Percentiles rank a stretch among this genome's conserved stretches.
These are phyloP conservation scores for Prosapia bicincta DNA, from an alignment of 2,888 invertebrate genomes.

Conservation along the genomic window DNA sequence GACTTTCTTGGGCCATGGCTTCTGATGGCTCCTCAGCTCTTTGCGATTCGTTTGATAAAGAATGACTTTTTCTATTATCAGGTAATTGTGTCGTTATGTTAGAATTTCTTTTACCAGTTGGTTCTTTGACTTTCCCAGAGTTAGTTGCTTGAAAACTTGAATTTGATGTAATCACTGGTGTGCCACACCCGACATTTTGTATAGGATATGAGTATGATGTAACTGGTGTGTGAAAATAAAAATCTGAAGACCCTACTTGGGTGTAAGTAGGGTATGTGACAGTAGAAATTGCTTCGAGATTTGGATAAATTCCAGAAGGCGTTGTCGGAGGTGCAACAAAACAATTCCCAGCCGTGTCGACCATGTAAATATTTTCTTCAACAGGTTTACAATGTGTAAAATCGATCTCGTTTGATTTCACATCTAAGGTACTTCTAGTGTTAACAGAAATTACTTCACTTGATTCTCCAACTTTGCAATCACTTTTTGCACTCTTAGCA, in stretches of 20 bases:
- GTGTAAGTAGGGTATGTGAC: background rate
- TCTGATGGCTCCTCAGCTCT: background rate
- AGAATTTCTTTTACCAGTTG: background rate
- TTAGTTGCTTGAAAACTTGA: background rate
- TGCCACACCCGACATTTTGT: background rate
- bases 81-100: background rate
- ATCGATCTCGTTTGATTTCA: background rate
- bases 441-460: background rate
- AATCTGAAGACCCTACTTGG: background rate
- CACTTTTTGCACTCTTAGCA: background rate
- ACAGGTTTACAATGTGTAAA: background rate
- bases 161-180: background rate
- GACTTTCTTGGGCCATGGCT: background rate
- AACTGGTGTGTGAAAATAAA: too few species aligned
- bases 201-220: background rate
- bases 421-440: background rate
- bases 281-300: background rate
- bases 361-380: background rate
- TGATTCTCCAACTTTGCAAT: background rate
- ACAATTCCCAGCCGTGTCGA: background rate
- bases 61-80: background rate
- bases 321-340: background rate
- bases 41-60: background rate
- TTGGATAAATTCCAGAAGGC: background rate
- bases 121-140: background rate